These are phyloP conservation scores for Poeciliopsis turneri DNA, from an alignment of 2,797 vertebrate species.

Conservation along the genomic window DNA sequence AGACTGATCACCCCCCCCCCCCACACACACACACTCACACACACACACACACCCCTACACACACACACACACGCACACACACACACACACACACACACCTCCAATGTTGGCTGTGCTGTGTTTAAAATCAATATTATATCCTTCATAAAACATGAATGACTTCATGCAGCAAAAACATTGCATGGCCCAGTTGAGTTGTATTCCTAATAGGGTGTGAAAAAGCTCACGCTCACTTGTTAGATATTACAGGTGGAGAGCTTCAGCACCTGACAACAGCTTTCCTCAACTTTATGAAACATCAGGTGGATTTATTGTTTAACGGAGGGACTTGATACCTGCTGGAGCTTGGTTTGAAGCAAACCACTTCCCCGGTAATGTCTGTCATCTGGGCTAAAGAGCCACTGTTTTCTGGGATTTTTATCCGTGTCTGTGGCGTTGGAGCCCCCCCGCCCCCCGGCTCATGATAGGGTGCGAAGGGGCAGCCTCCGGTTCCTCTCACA, in stretches of 20 bases:
- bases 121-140: slow-evolving; percentile 73
- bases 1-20: neutral
- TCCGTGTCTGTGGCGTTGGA: neutral
- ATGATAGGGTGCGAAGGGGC: neutral
- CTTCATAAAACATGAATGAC: slow-evolving; percentile 79
- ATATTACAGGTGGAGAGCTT: slow-evolving; percentile 51
- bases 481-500: neutral
- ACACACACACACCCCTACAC: too few relatives aligned
- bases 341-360: slow-evolving; percentile 45
- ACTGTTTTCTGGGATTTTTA: neutral
- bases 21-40: neutral
- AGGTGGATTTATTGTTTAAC: slow-evolving; percentile 44
- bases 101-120: slow-evolving; percentile 45
- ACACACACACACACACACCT: neutral
- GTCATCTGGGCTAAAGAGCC: slow-evolving; percentile 49
- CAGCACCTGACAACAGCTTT: slow-evolving; percentile 57
- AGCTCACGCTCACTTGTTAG: slow-evolving; percentile 55
- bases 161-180: slow-evolving; percentile 67
- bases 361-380: slow-evolving; percentile 38
- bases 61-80: too few relatives aligned
- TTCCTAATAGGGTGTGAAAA: slow-evolving; percentile 75
- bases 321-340: slow-evolving; percentile 42
- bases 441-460: too few relatives aligned
- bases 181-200: slow-evolving; percentile 69
- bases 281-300: slow-evolving; percentile 36